Conservation (phyloP, 2,113 vertebrate species). For the Myotis davidii region DNA sequence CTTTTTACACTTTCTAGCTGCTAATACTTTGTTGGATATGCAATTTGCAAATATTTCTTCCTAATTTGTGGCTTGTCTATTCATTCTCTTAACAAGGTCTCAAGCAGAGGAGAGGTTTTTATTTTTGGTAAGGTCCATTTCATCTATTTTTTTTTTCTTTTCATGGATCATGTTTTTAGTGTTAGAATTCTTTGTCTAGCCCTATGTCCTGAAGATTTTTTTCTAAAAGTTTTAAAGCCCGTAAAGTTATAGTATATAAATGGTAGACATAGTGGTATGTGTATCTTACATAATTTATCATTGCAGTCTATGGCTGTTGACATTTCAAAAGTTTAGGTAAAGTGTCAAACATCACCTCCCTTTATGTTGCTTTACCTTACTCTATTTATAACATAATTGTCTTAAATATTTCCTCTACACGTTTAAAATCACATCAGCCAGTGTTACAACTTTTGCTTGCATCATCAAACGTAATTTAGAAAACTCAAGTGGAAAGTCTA, state of each 20-base stretch:
- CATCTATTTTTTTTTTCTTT: constrained; percentile 37
- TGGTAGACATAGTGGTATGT: background rate
- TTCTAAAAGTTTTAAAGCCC: background rate
- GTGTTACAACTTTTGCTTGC: background rate
- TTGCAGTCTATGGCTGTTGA: background rate
- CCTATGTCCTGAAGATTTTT: background rate
- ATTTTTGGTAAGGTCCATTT: background rate
- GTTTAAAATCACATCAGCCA: background rate
- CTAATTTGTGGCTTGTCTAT: background rate
- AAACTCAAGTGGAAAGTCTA: background rate
- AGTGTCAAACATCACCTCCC: background rate
- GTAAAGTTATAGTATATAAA: background rate
- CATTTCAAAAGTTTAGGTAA: background rate
- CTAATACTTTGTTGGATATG: background rate
- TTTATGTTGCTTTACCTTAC: background rate
- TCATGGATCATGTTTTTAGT: background rate
- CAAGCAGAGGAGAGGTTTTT: background rate
- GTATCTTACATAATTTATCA: background rate
- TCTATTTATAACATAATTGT: background rate
- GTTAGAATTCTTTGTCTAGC: background rate
- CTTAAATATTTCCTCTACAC: background rate
- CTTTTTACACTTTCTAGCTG: background rate
- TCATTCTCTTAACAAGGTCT: background rate
- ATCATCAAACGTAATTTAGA: background rate
- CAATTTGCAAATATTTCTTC: background rate